A percentile compares a stretch with the other conserved stretches of the same genome.
Conservation (phyloP, 1,140 invertebrate genomes). For the Drosophila saltans region DNA sequence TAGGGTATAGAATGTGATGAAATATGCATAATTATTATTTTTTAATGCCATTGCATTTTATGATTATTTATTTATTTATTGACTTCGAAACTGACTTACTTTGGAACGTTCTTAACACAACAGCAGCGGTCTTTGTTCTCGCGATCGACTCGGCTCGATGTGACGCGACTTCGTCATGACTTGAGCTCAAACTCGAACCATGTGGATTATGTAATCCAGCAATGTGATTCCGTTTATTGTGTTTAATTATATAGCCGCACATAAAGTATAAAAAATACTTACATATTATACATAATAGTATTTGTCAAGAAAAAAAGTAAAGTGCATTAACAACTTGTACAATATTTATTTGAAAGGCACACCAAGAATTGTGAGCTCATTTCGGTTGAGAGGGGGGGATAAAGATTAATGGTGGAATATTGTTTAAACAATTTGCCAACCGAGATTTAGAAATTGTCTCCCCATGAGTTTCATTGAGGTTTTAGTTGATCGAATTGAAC, state of each 20-base stretch:
- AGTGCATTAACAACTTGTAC: neutral
- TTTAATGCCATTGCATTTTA: conserved; percentile 30
- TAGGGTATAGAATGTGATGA: conserved; percentile 29
- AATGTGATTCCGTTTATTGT: conserved; percentile 30
- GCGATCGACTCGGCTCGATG: neutral
- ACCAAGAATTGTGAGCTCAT: neutral
- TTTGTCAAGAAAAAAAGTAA: conserved; percentile 18
- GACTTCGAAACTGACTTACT: conserved; percentile 32
- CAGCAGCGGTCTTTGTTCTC: conserved; percentile 39
- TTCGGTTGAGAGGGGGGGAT: no score
- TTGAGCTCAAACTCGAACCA: conserved; percentile 25
- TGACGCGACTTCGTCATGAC: conserved; percentile 4
- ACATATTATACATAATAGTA: neutral
- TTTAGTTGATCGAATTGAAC: no score
- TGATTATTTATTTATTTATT: conserved; percentile 39
- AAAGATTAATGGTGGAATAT: no score
- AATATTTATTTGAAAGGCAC: neutral
- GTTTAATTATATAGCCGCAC: conserved; percentile 24
- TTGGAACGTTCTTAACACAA: conserved; percentile 25
- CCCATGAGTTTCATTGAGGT: no score
- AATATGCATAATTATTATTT: conserved; percentile 33
- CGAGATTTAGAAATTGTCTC: neutral
- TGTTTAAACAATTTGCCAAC: no score
- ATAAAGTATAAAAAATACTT: conserved; percentile 20
- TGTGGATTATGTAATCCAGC: conserved; percentile 46